Evolutionary conservation across 2,888 invertebrate species (phyloP).

Genomic region (Xestoiulus laeticollis): DNA sequence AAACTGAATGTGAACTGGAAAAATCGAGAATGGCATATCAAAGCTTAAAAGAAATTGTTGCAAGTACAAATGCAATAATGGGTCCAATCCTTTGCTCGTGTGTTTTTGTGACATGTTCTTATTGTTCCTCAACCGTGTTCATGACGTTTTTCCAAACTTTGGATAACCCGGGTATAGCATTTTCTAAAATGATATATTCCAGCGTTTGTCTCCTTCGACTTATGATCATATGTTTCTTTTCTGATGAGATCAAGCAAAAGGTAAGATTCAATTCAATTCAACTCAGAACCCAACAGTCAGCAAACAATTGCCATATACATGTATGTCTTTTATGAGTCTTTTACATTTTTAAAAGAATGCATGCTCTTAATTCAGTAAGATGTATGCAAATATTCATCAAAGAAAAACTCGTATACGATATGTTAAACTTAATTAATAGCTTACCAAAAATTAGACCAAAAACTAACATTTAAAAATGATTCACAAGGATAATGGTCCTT

Average conservation of each 20-base stretch:
- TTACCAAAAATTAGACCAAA: no score
- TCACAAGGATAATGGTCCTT: no score
- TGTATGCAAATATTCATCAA: no score
- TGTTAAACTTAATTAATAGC: no score
- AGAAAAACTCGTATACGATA: no score
- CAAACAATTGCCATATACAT: no score
- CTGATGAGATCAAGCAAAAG: neutral
- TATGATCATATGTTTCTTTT: neutral
- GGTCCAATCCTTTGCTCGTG: neutral
- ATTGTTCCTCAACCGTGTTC: neutral
- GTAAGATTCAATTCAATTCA: no score
- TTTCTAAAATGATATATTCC: neutral
- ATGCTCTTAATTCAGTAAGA: no score
- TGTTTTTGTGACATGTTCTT: neutral
- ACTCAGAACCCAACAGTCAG: no score
- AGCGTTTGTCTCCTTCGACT: neutral
- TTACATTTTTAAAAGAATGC: no score
- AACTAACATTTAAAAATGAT: no score
- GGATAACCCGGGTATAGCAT: neutral
- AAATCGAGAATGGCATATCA: neutral
- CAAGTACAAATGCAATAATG: neutral
- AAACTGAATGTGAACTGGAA: neutral
- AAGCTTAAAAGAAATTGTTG: neutral
- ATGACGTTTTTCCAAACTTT: neutral
- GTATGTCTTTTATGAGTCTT: no score